phyloP scores from a whole-genome alignment of 2,797 vertebrate genomes.

The Cyprinella venusta region DNA sequence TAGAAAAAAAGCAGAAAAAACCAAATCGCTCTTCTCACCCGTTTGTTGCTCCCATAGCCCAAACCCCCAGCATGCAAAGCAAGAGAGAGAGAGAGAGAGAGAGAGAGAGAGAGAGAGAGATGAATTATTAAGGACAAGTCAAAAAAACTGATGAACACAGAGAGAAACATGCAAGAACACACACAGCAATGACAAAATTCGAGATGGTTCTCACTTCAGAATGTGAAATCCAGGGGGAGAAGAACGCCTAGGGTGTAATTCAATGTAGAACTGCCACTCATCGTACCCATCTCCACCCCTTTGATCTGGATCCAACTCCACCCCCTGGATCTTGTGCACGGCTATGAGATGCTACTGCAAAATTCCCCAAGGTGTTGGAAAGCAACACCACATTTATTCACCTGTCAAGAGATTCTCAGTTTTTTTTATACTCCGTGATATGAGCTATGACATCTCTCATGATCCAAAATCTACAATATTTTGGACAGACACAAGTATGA shows the following conservation, averaged over 20 bases:
- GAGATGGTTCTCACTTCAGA: too few relatives aligned
- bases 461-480: neutral
- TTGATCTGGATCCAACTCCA: too few relatives aligned
- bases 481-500: neutral
- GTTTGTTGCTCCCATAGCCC: too few relatives aligned
- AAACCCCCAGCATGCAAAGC: too few relatives aligned
- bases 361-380: slow-evolving; percentile 8
- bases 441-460: neutral
- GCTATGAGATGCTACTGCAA: neutral
- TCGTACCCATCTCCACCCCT: too few relatives aligned
- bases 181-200: neutral
- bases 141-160: slow-evolving; percentile 26
- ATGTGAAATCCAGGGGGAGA: too few relatives aligned
- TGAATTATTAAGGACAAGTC: slow-evolving; percentile 49
- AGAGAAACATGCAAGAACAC: slow-evolving; percentile 7
- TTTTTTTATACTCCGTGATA: neutral
- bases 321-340: too few relatives aligned
- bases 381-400: slow-evolving; percentile 15
- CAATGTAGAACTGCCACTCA: too few relatives aligned
- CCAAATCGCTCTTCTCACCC: too few relatives aligned
- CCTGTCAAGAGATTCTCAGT: neutral
- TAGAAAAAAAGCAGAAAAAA: too few relatives aligned
- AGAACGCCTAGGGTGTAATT: too few relatives aligned
- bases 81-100: too few relatives aligned
- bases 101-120: neutral